Conservation (phyloP, 1,140 invertebrate genomes). For the Drosophila athabasca region DNA sequence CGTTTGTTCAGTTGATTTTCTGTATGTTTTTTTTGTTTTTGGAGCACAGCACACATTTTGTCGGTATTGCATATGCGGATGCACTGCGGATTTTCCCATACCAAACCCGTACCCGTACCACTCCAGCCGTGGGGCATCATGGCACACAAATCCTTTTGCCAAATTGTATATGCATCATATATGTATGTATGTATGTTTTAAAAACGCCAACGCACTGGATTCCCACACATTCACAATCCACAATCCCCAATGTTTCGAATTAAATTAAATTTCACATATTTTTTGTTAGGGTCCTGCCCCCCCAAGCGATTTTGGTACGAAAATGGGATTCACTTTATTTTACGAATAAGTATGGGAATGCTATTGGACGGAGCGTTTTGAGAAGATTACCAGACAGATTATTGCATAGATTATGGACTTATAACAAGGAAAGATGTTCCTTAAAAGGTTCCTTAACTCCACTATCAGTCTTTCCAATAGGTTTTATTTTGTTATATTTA, state of each 20-base stretch:
- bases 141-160: constrained; percentile 59
- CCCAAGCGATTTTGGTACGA: neutral
- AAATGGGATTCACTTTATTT: no score
- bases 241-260: constrained; percentile 56
- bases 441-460: no score
- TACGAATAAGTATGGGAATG: no score
- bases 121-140: constrained; percentile 18
- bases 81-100: constrained; percentile 53
- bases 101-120: no score
- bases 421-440: no score
- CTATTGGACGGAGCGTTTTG: no score
- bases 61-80: constrained; percentile 54
- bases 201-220: constrained; percentile 39
- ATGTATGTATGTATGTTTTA: constrained; percentile 3
- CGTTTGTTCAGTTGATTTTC: constrained; percentile 49
- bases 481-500: no score
- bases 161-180: constrained; percentile 70
- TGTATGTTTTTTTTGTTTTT: constrained; percentile 19
- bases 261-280: constrained; percentile 71
- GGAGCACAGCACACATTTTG: constrained; percentile 20
- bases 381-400: no score
- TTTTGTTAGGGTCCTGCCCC: constrained; percentile 37
- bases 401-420: no score
- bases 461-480: no score
- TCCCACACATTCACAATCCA: neutral